Base-by-base conservation (phyloP, 2,888 invertebrate genomes). In the Platerodrilus igneus region DNA sequence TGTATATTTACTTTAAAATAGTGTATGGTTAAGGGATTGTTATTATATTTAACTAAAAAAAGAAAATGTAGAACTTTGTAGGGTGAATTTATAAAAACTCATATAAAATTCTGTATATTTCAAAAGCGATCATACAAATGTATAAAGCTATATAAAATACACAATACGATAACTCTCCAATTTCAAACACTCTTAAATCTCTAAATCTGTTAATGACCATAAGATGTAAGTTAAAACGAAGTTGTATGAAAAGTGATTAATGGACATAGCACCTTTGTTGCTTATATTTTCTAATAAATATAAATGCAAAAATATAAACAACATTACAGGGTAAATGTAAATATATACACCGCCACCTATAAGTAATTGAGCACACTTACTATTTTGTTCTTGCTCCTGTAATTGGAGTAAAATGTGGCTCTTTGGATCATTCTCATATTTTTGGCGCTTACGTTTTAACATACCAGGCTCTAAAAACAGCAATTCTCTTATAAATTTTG, bases 371-470 rank as follows among this genome's bases (percentile, higher is more conserved):
- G n/a, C n/a, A n/a, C n/a, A n/a, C n/a, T 75, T 71, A 74, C 74
- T 67, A 62, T 64, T 66, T 47, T 62, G 63, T 53, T 67, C 67
- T 52, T 67, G 69, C 45, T 67, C 66, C 58, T 70, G 68, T 55
- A 73, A 65, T 47, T 68, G 69, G 53, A 64, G 68, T 58, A 73
- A 62, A 53, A 70, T 57, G 59, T 66, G 71, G 57, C 64, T 67
- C 61, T 67, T 75, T 62, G 69, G 64, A 56, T 69, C 70, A 57
- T 63, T 66, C 57, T 69, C 71, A 64, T 67, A 67, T 67, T 73
- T 76, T 64, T 71, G 69, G 61, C 75, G 68, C 63, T 77, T 77
- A 65, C 75, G 74, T 70, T 74, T 77, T 66, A 75, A 67, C 55
- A 69, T 68, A 64, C 70, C 73, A 58, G 75, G 73, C 17, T 47